Base-by-base conservation (phyloP, 1,140 invertebrate species). In the Cotesia chilonis region DNA sequence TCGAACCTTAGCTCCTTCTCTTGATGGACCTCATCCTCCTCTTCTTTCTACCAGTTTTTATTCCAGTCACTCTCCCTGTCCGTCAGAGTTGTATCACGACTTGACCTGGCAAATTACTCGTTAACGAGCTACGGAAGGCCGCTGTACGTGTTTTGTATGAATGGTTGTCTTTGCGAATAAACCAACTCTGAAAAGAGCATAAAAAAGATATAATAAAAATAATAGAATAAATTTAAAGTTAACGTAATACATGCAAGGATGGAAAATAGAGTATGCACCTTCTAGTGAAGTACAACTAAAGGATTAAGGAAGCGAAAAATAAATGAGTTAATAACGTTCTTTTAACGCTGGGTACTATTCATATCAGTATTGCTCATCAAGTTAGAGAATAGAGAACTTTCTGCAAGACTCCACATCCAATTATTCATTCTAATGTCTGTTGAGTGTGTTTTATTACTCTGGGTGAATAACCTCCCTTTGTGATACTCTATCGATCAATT, bases 121-220 rank as follows among this genome's bases (percentile, higher is more conserved):
- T 75, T 75, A 75, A 72, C 64, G 71, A 70, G 64, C 55, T 55
- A 72, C 64, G 66, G 61, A 78, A 74, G 72, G 72, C 64, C 70
- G 75, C 54, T 57, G 28, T 65, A 72, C 64, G 71, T 76, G 71
- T 72, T 60, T 70, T 20, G 69, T 61, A 73, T 80, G 79, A 80
- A 80, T 79, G 76, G 74, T 55, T 72, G 64, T 71, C 75, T 79
- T 80, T 80, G 73, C 78, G 61, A 35, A 54, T 41, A 65, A 75
- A 73, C 72, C 57, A 52, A 54, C 54, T 63, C 65, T 66, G 71
- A 63, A 63, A 63, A 68, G 20, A 68, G 68, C 36, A 61, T 67
- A 67, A 76, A 47, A 59, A 68, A 41, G 37, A 51, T 55, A 51
- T 10, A 4, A 55, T 28, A 52, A 28, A n/a, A 28, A 38, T 9